Evolutionary conservation across 1,140 invertebrate species (phyloP).

Genomic region (Euwallacea similis): DNA sequence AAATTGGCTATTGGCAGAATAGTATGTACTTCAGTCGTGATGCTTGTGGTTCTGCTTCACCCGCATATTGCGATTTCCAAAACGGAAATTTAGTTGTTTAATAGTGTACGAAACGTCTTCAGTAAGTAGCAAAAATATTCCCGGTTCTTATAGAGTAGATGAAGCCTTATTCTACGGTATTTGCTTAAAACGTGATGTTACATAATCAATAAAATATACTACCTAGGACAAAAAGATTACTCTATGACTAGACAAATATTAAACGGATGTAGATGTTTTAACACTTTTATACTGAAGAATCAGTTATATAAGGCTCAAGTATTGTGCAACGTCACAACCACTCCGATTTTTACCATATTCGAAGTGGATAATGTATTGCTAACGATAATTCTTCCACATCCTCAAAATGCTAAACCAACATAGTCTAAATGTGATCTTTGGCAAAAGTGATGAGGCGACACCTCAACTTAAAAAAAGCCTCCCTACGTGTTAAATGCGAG

Average conservation of each 20-base stretch:
- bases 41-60: not conserved
- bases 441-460: not conserved
- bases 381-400: not conserved
- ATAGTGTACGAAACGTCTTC: not conserved
- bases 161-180: not conserved
- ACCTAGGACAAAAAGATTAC: not conserved
- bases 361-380: not conserved
- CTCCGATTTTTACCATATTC: not conserved
- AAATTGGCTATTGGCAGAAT: slow-evolving; percentile 20
- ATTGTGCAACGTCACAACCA: not conserved
- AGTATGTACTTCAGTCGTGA: slow-evolving; percentile 12
- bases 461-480: too few species aligned
- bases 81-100: not conserved
- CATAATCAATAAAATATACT: not conserved
- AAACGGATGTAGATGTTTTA: slow-evolving; percentile 1
- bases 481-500: too few species aligned
- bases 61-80: not conserved
- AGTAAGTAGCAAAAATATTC: not conserved
- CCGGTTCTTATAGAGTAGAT: not conserved
- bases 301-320: not conserved
- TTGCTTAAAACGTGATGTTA: slow-evolving; percentile 4
- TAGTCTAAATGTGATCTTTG: not conserved
- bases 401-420: not conserved
- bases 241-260: slow-evolving; percentile 18
- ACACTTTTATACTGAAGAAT: not conserved